Conservation (phyloP, 1,140 invertebrate genomes). For the Nomia melanderi region DNA sequence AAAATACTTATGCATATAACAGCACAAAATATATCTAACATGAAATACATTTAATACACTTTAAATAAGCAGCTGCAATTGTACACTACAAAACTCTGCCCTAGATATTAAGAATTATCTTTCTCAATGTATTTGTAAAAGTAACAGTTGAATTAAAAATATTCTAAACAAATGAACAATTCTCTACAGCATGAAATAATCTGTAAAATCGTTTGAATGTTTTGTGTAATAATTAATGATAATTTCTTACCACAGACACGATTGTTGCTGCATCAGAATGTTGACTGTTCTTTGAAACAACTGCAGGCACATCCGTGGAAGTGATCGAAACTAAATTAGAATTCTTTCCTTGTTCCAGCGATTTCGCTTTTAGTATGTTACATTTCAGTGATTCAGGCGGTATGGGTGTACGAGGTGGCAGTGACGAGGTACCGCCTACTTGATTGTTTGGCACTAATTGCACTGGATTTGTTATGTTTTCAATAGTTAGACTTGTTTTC, state of each 20-base stretch:
- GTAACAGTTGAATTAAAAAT: too few species aligned
- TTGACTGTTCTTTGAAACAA: conserved; percentile 73
- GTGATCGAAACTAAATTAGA: conserved; percentile 78
- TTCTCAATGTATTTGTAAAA: too few species aligned
- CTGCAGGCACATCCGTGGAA: conserved; percentile 74
- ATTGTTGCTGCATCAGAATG: conserved; percentile 85
- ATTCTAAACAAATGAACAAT: not conserved
- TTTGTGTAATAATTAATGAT: not conserved
- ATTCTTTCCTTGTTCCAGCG: conserved; percentile 75
- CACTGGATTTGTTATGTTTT: conserved; percentile 80
- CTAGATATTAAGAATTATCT: not conserved
- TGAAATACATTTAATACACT: not conserved
- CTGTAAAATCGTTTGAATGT: not conserved
- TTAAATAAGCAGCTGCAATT: not conserved
- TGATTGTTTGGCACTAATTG: conserved; percentile 78
- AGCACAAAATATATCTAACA: conserved; percentile 5
- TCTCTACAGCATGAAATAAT: not conserved
- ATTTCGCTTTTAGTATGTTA: conserved; percentile 93
- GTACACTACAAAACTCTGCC: not conserved
- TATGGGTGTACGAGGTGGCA: conserved; percentile 82
- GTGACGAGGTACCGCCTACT: conserved; percentile 77
- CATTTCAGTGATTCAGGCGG: conserved; percentile 95
- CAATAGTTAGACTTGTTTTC: conserved; percentile 74
- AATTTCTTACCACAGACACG: conserved; percentile 86
- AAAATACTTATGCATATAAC: not conserved